phyloP scores from a whole-genome alignment of 2,797 vertebrate species.

The Taeniopygia guttata region DNA sequence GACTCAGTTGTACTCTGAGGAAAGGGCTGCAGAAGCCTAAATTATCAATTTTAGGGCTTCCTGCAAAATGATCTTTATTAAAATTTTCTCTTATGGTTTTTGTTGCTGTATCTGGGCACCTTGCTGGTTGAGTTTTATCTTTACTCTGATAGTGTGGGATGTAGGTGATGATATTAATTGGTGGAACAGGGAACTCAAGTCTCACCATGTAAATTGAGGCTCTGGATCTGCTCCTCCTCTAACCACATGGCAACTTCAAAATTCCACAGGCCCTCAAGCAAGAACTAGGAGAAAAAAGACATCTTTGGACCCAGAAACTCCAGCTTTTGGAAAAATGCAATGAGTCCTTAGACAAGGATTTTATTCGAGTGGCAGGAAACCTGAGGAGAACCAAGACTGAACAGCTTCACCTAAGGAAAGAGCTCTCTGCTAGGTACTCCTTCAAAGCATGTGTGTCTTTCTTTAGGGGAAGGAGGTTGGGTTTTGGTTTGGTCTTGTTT shows the following conservation, averaged over 20 bases:
- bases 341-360: slow-evolving; percentile 83
- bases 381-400: slow-evolving; percentile 84
- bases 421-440: slow-evolving; percentile 82
- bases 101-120: background rate
- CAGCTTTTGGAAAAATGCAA: slow-evolving; percentile 82
- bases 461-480: too few relatives aligned
- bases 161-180: background rate
- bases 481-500: background rate
- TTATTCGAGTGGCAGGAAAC: slow-evolving; percentile 82
- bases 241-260: background rate
- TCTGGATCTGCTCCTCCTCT: background rate
- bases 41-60: background rate
- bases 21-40: background rate
- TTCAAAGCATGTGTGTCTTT: background rate
- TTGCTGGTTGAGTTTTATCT: background rate
- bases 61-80: background rate
- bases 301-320: slow-evolving; percentile 79
- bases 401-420: slow-evolving; percentile 77
- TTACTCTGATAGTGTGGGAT: background rate
- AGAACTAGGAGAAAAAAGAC: slow-evolving; percentile 75
- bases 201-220: background rate
- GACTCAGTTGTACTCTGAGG: background rate
- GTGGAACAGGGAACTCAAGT: background rate
- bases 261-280: slow-evolving; percentile 51
- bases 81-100: background rate